Base-by-base conservation (phyloP, 2,797 vertebrate genomes). In the Microctenopoma steveboyesi region DNA sequence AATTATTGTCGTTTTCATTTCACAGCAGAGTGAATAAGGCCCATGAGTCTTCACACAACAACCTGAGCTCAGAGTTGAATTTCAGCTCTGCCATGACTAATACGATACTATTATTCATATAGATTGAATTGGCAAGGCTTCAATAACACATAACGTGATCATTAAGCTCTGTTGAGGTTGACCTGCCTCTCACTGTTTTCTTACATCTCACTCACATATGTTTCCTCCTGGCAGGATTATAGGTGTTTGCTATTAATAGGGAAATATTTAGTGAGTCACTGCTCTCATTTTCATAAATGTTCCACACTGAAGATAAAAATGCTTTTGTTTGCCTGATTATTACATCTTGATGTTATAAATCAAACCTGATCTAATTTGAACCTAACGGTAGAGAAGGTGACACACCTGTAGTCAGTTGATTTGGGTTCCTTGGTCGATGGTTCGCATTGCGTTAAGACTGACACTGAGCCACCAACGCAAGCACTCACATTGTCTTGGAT, bases 1-100 rank as follows among this genome's bases (percentile, higher is more conserved):
- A 86, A 79, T 87, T 81, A 85, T 82, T 87, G 82, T 86, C 58
- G 35, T 81, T 88, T 87, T 90, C 85, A 84, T 89, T 84, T 75
- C 73, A 69, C 71, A 59, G 80, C 80, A 51, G 42, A 71, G 67
- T 39, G 13, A 76, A 76, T 70, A 49, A 59, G 59, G 67, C 55
- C 25, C 27, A 68, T 68, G 70, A 62, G 76, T 79, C 81, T 66
- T 50, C 59, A 74, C 80, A 81, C 81, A 83, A 81, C 74, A 83
- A 71, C 71, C 70, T 47, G 61, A 69, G 62, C 65, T 76, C 33
- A 0, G 45, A 53, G 78, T 66, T 45, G 61, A 40, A 81, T 73
- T 57, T 76, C 33, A 64, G 63, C 69, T 66, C 55, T 57, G 43
- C 74, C 64, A 78, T 66, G 40, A 79, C 69, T 66, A 75, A 83